phyloP scores from a whole-genome alignment of 2,113 vertebrate species.

The Eudorcas thomsonii region DNA sequence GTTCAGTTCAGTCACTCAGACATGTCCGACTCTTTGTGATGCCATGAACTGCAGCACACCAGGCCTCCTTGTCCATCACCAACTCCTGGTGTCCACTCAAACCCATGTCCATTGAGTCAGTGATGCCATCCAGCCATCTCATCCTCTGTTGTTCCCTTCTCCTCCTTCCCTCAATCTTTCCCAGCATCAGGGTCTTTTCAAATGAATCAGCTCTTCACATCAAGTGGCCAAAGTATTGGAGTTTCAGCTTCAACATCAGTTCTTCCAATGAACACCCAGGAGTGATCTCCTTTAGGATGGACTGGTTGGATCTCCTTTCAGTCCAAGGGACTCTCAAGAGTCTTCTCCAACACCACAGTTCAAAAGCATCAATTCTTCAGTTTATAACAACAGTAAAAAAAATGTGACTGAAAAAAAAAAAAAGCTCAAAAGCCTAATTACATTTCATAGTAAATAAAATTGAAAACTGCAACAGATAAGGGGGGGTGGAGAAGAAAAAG shows the following conservation, averaged over 20 bases:
- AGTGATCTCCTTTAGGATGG: not conserved
- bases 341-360: not conserved
- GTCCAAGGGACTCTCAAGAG: not conserved
- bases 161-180: not conserved
- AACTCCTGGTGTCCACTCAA: not conserved
- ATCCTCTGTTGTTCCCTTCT: not conserved
- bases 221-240: not conserved
- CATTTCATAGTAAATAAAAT: not conserved
- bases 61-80: not conserved
- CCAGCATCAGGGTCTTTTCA: not conserved
- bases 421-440: not conserved
- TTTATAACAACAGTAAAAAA: not conserved
- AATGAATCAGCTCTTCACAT: not conserved
- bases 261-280: not conserved
- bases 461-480: not conserved
- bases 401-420: not conserved
- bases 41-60: accelerated
- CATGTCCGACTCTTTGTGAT: too few relatives aligned
- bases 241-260: not conserved
- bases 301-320: not conserved
- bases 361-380: not conserved
- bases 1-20: accelerated
- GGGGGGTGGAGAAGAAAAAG: accelerated
- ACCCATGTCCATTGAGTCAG: not conserved
- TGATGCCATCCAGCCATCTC: not conserved